phyloP scores from a whole-genome alignment of 2,113 vertebrate genomes.

The Mastomys natalensis region DNA sequence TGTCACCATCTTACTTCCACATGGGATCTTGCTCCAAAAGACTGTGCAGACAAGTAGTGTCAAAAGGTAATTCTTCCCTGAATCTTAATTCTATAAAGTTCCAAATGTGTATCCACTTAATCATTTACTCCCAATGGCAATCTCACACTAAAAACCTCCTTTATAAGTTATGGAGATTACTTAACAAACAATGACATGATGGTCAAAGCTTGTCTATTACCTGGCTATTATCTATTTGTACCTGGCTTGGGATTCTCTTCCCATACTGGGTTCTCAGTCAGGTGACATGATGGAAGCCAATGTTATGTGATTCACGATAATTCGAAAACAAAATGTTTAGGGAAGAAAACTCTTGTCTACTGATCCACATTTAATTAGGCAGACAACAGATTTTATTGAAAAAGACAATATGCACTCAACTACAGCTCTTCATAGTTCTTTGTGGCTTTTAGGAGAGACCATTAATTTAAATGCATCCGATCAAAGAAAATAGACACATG shows the following conservation, averaged over 20 bases:
- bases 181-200: conserved; percentile 4
- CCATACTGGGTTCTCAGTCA: not conserved
- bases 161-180: not conserved
- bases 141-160: not conserved
- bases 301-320: not conserved
- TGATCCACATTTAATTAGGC: not conserved
- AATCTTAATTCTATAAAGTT: not conserved
- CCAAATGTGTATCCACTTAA: not conserved
- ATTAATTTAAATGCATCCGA: conserved; percentile 21
- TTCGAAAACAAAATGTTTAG: not conserved
- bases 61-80: conserved; percentile 16
- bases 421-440: not conserved
- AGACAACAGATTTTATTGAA: not conserved
- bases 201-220: not conserved
- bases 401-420: conserved; percentile 18
- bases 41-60: not conserved
- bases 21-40: not conserved
- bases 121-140: not conserved
- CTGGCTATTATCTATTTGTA: not conserved
- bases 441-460: not conserved
- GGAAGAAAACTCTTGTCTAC: not conserved
- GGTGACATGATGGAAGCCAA: not conserved
- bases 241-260: not conserved
- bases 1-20: not conserved
- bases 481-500: conserved; percentile 35